Conservation (phyloP, 2,888 invertebrate species). For the Iselma pallidipennis region DNA sequence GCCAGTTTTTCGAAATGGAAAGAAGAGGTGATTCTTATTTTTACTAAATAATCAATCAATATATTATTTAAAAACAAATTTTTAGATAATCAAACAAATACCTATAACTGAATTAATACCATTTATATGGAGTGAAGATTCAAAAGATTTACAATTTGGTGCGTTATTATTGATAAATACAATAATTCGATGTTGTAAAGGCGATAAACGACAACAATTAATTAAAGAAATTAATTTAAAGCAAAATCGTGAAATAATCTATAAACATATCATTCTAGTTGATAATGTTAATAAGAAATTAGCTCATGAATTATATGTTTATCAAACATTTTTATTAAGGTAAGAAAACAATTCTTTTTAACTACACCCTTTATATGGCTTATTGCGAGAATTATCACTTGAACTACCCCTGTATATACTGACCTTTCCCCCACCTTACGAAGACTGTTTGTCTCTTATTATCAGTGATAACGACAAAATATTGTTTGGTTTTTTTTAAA, state of each 20-base stretch:
- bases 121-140: constrained; percentile 38
- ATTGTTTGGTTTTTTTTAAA: too few species aligned
- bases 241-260: constrained; percentile 38
- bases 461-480: too few species aligned
- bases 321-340: constrained; percentile 50
- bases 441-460: too few species aligned
- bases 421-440: too few species aligned
- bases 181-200: constrained; percentile 44
- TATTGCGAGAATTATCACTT: too few species aligned
- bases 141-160: constrained; percentile 43
- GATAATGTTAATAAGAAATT: constrained; percentile 38
- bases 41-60: background rate
- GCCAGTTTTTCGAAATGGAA: constrained; percentile 39
- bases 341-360: constrained; percentile 26
- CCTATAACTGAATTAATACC: constrained; percentile 39
- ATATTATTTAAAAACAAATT: constrained; percentile 4
- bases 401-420: background rate
- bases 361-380: background rate
- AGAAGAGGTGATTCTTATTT: constrained; percentile 35
- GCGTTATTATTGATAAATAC: constrained; percentile 49
- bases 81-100: constrained; percentile 41
- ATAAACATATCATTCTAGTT: constrained; percentile 35
- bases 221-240: constrained; percentile 47
- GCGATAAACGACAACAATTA: constrained; percentile 41
- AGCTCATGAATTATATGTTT: constrained; percentile 50